Evolutionary conservation across 2,113 vertebrate species (phyloP), one percentile per base, ranked within the genome.

Genomic region (Myxocyprinus asiaticus): DNA sequence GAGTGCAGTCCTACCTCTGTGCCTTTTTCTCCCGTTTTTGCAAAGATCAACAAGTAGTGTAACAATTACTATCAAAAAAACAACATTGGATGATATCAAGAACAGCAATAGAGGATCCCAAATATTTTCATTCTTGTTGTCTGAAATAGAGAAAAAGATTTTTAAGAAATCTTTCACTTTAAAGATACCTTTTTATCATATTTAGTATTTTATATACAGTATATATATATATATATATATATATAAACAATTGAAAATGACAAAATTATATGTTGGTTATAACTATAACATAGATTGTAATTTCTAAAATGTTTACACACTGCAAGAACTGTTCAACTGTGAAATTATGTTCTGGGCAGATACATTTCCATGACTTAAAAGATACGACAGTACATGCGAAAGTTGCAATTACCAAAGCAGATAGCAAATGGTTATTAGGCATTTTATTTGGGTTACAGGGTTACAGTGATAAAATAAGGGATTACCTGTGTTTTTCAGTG

Each of bases 71-170:
- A 55, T 15, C 48, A 55, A 47, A 65, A 55, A 44, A 65, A 76
- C 5, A 53, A 53, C 4, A 65, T 76, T 76, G 14, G 9, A 53
- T 11, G 22, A 76, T 53, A 56, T 51, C 22, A 76, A 44, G 48
- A 12, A 50, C 64, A 76, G 62, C 53, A 65, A 42, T 17, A 66
- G 4, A 15, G 48, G 62, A 55, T 76, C 48, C 74, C 62, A 76
- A 22, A 8, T 48, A 14, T 44, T 44, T 51, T 43, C 43, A n/a
- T 51, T 17, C 7, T 15, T 64, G 33, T 1, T 65, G 4, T 76
- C 61, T 76, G 33, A 53, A 76, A 76, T 33, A 0, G 42, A 33
- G 48, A 33, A 11, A 65, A n/a, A 44, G 0, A 33, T 9, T 1
- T 33, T 1, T 33, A 33, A 33, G 22, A 33, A 33, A 33, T 33